Conservation (phyloP, 2,113 vertebrate species). For the Gallinago jamesoni region DNA sequence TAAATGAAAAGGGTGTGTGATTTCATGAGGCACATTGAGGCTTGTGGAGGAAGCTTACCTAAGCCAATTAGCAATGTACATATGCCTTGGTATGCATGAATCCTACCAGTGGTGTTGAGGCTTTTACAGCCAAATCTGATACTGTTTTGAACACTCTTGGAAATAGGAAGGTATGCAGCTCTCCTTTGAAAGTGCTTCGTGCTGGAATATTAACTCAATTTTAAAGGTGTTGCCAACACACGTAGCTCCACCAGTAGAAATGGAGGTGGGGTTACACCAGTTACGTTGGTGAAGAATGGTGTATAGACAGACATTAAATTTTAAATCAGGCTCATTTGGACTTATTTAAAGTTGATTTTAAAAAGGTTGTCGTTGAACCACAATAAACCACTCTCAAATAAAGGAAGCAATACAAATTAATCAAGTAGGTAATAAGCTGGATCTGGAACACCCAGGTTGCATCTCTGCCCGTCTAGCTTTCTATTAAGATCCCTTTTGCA, state of each 20-base stretch:
- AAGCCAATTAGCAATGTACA: neutral
- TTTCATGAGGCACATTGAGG: neutral
- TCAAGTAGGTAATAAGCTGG: neutral
- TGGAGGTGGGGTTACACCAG: neutral
- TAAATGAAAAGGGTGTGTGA: neutral
- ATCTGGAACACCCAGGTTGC: neutral
- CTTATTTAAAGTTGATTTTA: neutral
- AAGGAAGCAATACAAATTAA: neutral
- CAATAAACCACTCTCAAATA: neutral
- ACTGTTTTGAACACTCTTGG: neutral
- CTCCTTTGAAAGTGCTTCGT: neutral
- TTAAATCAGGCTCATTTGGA: neutral
- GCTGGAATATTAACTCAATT: neutral
- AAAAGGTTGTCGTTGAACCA: neutral
- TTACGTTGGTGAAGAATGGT: neutral
- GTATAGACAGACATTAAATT: neutral
- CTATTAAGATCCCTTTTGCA: neutral
- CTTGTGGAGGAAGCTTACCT: neutral
- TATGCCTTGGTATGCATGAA: neutral
- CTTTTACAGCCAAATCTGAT: slow-evolving; percentile 24
- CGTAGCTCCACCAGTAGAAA: neutral
- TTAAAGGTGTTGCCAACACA: neutral
- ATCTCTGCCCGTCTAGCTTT: neutral
- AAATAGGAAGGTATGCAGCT: neutral
- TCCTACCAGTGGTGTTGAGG: neutral